Evolutionary conservation across 2,888 invertebrate genomes (phyloP), one percentile per base, ranked within the genome.

Genomic region (Colletes collaris): DNA sequence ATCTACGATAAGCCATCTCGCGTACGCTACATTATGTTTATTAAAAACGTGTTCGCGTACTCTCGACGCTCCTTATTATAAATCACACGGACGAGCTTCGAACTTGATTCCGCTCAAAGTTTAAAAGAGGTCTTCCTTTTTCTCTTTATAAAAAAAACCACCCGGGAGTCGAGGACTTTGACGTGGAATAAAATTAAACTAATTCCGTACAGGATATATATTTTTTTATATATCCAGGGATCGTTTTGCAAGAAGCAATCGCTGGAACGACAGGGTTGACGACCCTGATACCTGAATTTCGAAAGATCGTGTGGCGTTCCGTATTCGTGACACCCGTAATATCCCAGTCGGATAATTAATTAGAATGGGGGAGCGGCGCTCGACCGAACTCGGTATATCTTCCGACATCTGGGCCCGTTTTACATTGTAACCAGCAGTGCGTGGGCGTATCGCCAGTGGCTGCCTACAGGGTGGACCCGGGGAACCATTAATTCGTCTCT

Each of bases 321-420:
- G 66, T 63, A 56, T 73, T 73, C 77, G 65, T 76, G 67, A 52
- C 79, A 73, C 73, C 76, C 60, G 79, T 86, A 88, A 84, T 87
- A 89, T 89, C 87, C 89, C 27, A 84, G 76, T 73, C 73, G 83
- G 86, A 85, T 87, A 91, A 91, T 91, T 90, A 90, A 90, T 91
- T 90, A 89, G 86, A 78, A 70, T 83, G 84, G 82, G 82, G 81
- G 84, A 73, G 55, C 72, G 73, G 55, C 67, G 67, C 71, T 84
- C 84, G 83, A 83, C 85, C 81, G 79, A 73, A 75, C 74, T 59
- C 71, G 68, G 84, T 88, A 83, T 88, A 89, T 90, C 89, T 90
- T 87, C 87, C 84, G 89, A 89, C 87, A 88, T 89, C 88, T 87
- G 81, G 67, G 74, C 82, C 83, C 84, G 88, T 86, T 88, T 88